Percentiles rank a stretch among this genome's conserved stretches.
phyloP scores from a whole-genome alignment of 2,888 invertebrate genomes.

The Dryocosmus kuriphilus region DNA sequence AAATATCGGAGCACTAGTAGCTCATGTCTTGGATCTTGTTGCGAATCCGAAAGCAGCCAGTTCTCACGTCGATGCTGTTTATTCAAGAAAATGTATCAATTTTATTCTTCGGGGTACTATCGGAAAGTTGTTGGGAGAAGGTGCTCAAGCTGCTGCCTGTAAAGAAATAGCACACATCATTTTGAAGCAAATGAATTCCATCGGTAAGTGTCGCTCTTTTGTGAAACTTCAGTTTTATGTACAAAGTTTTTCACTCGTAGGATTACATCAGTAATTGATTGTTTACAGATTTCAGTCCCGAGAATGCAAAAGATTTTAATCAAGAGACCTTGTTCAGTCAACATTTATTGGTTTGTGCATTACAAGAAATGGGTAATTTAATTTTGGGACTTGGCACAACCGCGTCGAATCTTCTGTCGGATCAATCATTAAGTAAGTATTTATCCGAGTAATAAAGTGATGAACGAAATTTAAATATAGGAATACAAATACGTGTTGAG shows the following conservation, averaged over 20 bases:
- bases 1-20: constrained; percentile 91
- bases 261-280: constrained; percentile 6
- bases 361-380: constrained; percentile 95
- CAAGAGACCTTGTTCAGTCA: constrained; percentile 95
- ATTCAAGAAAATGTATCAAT: constrained; percentile 97
- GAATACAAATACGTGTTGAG: too few relatives aligned
- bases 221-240: constrained; percentile 31
- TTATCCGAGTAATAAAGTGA: constrained; percentile 14
- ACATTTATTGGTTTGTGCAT: constrained; percentile 93
- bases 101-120: constrained; percentile 95
- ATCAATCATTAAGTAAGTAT: constrained; percentile 87
- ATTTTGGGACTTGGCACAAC: constrained; percentile 96
- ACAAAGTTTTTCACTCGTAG: neutral
- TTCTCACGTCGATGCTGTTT: constrained; percentile 98
- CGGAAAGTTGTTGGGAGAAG: constrained; percentile 97
- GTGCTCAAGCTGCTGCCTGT: constrained; percentile 96
- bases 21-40: constrained; percentile 94
- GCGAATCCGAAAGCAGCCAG: constrained; percentile 97
- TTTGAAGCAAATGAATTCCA: constrained; percentile 96
- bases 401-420: constrained; percentile 92
- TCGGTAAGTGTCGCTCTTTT: constrained; percentile 77
- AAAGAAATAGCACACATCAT: constrained; percentile 96
- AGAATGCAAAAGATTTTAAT: constrained; percentile 94
- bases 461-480: neutral
- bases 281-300: constrained; percentile 88